Evolutionary conservation across 2,888 invertebrate species (phyloP).

Genomic region (Sussaba pulchella): DNA sequence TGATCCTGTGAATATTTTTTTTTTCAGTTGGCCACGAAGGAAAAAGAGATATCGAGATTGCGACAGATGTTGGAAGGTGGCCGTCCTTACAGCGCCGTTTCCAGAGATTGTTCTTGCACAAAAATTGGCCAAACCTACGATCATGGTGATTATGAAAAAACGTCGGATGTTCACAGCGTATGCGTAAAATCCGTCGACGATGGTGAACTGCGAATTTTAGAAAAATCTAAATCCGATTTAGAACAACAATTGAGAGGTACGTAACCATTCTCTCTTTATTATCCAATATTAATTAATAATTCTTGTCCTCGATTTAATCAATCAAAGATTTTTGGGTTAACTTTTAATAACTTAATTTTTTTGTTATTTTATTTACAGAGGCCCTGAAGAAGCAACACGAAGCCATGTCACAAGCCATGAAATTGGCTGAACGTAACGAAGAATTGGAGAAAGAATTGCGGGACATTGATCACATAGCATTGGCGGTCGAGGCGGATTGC

Average conservation of each 20-base stretch:
- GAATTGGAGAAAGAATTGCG: conserved; percentile 89
- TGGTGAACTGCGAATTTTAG: conserved; percentile 86
- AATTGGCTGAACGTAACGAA: conserved; percentile 90
- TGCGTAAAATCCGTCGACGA: conserved; percentile 63
- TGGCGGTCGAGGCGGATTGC: conserved; percentile 91
- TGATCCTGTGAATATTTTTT: conserved; percentile 13
- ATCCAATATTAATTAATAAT: too few relatives aligned
- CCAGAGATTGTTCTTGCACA: conserved; percentile 88
- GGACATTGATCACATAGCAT: conserved; percentile 90
- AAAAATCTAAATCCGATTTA: conserved; percentile 87
- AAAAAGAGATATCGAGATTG: conserved; percentile 90
- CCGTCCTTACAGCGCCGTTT: conserved; percentile 87
- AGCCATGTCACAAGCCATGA: conserved; percentile 91
- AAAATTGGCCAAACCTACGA: conserved; percentile 84
- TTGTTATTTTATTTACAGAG: conserved; percentile 76
- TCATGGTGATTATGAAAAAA: conserved; percentile 53
- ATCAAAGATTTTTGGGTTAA: too few relatives aligned
- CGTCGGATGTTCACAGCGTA: conserved; percentile 31
- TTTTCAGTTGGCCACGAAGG: conserved; percentile 82
- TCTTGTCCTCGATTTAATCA: too few relatives aligned
- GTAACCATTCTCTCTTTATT: too few relatives aligned
- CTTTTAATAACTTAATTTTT: conserved; percentile 7
- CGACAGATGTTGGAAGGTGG: conserved; percentile 90
- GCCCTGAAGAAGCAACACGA: conserved; percentile 90
- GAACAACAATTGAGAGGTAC: conserved; percentile 86